Evolutionary conservation across 2,797 vertebrate genomes (phyloP).

Genomic region (Crocidura indochinensis): DNA sequence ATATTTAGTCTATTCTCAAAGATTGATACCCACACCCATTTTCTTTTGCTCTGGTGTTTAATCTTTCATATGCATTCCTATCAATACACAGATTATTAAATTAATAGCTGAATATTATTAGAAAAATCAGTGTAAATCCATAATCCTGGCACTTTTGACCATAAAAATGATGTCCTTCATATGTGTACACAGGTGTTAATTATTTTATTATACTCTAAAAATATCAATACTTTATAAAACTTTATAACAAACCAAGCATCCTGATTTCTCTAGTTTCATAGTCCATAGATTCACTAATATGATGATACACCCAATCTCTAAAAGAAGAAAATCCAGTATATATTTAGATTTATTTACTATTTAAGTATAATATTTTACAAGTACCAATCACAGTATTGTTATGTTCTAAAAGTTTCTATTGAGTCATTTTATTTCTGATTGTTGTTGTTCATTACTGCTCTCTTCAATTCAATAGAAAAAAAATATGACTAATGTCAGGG

Average conservation of each 20-base stretch:
- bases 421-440: background rate
- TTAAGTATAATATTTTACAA: background rate
- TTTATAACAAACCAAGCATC: background rate
- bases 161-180: background rate
- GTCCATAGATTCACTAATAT: background rate
- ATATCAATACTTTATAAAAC: background rate
- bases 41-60: background rate
- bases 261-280: background rate
- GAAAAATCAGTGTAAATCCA: background rate
- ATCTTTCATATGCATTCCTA: constrained; percentile 3
- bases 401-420: background rate
- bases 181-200: background rate
- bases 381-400: background rate
- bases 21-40: too few relatives aligned
- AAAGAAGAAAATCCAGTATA: background rate
- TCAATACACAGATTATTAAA: background rate
- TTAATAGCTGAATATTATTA: background rate
- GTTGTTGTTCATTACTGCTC: background rate
- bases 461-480: background rate
- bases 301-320: background rate
- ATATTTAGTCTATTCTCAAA: too few relatives aligned
- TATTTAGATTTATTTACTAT: background rate
- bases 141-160: background rate
- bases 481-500: background rate
- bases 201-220: constrained; percentile 1